A percentile compares a stretch with the other conserved stretches of the same genome.
Conservation (phyloP, 2,113 vertebrate species). For the Struthidea cinerea region DNA sequence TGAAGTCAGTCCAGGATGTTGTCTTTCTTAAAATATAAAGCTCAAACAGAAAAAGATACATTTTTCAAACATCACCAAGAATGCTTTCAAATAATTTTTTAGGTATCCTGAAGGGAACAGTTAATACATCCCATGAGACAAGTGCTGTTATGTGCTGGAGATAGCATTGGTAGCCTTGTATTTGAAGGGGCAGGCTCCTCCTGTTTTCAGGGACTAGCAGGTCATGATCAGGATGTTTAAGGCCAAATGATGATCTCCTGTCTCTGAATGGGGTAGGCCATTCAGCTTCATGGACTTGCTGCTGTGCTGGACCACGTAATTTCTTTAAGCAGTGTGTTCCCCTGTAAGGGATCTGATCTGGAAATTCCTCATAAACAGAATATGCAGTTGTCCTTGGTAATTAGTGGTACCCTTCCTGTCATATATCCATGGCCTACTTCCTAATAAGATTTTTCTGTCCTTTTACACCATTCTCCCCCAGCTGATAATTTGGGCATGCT, state of each 20-base stretch:
- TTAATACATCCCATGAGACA: background rate
- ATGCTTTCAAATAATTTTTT: background rate
- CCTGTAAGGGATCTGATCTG: background rate
- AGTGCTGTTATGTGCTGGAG: background rate
- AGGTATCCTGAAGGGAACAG: background rate
- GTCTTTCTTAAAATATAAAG: background rate
- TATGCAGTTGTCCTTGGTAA: background rate
- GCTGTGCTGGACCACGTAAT: background rate
- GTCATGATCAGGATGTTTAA: background rate
- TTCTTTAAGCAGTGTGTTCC: rapidly evolving
- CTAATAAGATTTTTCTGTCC: background rate
- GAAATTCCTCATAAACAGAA: background rate
- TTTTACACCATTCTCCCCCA: background rate
- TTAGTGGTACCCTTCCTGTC: background rate
- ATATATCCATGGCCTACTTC: background rate
- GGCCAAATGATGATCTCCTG: background rate
- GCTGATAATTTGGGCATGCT: background rate
- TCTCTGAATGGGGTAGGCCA: background rate
- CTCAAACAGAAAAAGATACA: background rate
- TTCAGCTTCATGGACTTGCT: background rate
- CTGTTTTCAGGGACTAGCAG: background rate
- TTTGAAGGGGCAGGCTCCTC: background rate
- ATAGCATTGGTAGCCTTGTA: background rate
- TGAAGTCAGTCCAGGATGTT: background rate
- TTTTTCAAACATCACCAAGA: background rate